Conservation (phyloP, 2,113 vertebrate genomes). For the Hippopotamus amphibius region DNA sequence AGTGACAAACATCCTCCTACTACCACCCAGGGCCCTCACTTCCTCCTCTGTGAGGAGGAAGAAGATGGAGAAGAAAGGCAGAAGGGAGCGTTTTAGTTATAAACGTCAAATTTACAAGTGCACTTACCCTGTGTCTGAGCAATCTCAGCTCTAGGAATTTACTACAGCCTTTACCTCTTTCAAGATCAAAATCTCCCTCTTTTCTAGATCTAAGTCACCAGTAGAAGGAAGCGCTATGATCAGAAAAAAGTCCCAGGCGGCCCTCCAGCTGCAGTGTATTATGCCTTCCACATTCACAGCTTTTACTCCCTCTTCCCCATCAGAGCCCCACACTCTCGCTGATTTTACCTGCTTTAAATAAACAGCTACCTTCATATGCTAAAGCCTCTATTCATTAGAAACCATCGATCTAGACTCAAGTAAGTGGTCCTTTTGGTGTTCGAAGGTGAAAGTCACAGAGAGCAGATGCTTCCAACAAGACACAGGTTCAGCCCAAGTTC, state of each 20-base stretch:
- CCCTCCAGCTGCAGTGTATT: neutral
- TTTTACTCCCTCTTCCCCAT: neutral
- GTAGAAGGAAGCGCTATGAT: neutral
- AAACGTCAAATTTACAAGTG: neutral
- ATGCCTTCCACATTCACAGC: neutral
- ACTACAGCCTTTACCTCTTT: neutral
- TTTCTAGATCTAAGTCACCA: neutral
- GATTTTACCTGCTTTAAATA: slow-evolving; percentile 3
- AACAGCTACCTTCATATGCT: slow-evolving; percentile 36
- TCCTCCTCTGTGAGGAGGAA: neutral
- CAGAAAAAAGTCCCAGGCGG: neutral
- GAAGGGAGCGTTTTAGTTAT: neutral
- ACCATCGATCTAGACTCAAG: slow-evolving; percentile 28
- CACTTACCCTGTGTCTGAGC: neutral
- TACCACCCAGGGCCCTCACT: neutral
- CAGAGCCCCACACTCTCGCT: neutral
- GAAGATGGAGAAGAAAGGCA: neutral
- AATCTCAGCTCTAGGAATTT: neutral
- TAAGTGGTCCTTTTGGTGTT: slow-evolving; percentile 45
- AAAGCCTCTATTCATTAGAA: slow-evolving; percentile 53
- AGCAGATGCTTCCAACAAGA: slow-evolving; percentile 44
- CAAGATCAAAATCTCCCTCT: neutral
- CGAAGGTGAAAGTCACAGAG: slow-evolving; percentile 47
- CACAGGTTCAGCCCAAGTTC: slow-evolving; percentile 63
- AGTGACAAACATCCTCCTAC: neutral